Evolutionary conservation across 2,113 vertebrate genomes (phyloP), one percentile per base, ranked within the genome.

Genomic region (Chascanopsetta lugubris): DNA sequence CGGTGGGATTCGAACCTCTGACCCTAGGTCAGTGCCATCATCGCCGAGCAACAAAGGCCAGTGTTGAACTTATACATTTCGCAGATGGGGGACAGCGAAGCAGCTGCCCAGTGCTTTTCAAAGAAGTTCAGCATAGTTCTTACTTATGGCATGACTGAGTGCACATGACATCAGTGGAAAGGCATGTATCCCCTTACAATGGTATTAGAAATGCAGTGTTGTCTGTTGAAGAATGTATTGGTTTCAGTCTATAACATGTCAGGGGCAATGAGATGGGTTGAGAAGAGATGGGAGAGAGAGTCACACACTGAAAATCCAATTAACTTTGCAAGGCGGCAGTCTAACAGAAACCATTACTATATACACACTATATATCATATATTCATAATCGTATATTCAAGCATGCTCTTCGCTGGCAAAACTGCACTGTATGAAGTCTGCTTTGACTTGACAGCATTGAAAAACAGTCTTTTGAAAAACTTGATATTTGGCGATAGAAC

Each of bases 101-200:
- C 83, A 87, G 87, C 80, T 86, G 84, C 70, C 50, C 50, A 1
- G 24, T 5, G 60, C 46, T 38, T 74, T 75, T 79, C 65, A 77
- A 74, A 58, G 68, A 72, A 32, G 45, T 61, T 38, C 30, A 0
- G 42, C 50, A 51, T 36, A 72, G 64, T 67, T 76, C 26, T 40
- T 21, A 11, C 66, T 69, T 62, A 66, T 61, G 69, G 72, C 64
- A 54, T 54, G 72, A 75, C 70, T 58, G 60, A 13, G 36, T 48
- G 30, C 20, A 3, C 38, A 75, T 89, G 82, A 84, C 82, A 80
- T 89, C 82, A 89, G 8, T 0, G 5, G n/a, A 63, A 8, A 75
- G 77, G 59, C 75, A 85, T 48, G 73, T 18, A 8, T 49, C 50
- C 17, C 36, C 75, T 50, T 5, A 18, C 54, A 4, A 10, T 67